These are phyloP conservation scores for Bos indicus DNA, from an alignment of 2,113 vertebrate genomes.

Conservation along the genomic window DNA sequence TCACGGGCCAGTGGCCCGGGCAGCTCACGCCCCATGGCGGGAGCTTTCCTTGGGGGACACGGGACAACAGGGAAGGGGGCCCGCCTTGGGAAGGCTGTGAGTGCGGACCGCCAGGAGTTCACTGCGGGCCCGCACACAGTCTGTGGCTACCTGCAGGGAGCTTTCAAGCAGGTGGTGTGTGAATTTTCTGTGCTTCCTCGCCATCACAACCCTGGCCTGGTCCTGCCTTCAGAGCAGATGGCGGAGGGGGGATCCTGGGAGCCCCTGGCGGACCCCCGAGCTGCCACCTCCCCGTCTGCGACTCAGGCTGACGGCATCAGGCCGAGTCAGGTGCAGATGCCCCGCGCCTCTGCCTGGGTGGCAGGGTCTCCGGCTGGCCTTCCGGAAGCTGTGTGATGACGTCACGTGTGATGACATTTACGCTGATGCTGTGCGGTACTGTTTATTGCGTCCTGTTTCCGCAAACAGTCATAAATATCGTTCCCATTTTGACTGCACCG, in stretches of 20 bases:
- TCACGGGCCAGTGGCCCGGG: fast-evolving
- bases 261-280: fast-evolving
- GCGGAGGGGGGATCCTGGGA: background rate
- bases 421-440: background rate
- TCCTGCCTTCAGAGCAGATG: background rate
- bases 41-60: fast-evolving
- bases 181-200: background rate
- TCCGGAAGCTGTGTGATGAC: background rate
- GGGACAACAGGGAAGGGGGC: fast-evolving
- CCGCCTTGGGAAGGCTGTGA: fast-evolving
- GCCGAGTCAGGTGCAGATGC: background rate
- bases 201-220: background rate
- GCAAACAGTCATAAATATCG: constrained; percentile 42
- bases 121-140: background rate
- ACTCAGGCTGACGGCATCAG: background rate
- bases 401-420: background rate
- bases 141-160: background rate
- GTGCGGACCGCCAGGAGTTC: background rate
- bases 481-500: background rate
- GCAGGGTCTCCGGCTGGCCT: background rate
- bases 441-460: constrained; percentile 14
- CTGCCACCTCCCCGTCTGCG: background rate
- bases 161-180: background rate
- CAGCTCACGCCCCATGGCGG: background rate
- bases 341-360: background rate